Evolutionary conservation across 2,888 invertebrate genomes (phyloP).

Genomic region (Drosophila algonquin): DNA sequence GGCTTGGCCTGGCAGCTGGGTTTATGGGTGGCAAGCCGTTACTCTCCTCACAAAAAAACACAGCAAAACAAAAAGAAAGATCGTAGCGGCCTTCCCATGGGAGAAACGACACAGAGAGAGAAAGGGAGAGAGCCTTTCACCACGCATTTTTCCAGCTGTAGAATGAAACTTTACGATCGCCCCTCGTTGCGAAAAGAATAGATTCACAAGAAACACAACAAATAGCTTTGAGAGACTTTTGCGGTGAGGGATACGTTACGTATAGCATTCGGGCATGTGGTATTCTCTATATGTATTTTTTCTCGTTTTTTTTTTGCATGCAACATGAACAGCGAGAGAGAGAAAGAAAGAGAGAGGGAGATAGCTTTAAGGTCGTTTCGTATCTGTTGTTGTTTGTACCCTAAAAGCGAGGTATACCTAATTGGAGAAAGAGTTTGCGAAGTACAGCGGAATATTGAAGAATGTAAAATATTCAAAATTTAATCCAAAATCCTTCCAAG

Average conservation of each 20-base stretch:
- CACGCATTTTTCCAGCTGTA: constrained; percentile 1
- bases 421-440: too few species aligned
- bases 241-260: constrained; percentile 25
- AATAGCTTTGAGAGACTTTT: constrained; percentile 15
- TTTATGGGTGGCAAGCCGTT: constrained; percentile 4
- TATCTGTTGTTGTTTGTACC: not conserved
- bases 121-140: constrained; percentile 12
- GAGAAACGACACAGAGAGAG: not conserved
- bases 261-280: constrained; percentile 34
- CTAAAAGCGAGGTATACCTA: too few species aligned
- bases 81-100: too few species aligned
- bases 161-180: constrained; percentile 1
- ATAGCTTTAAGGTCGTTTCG: constrained; percentile 49
- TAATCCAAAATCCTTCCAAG: too few species aligned
- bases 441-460: not conserved
- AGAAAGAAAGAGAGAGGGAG: not conserved
- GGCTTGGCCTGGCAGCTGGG: not conserved
- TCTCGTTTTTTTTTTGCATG: not conserved
- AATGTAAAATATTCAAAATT: too few species aligned
- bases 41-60: not conserved
- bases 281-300: not conserved
- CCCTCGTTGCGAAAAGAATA: too few species aligned
- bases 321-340: constrained; percentile 3
- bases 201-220: not conserved
- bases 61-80: not conserved